Conservation (phyloP, 2,797 vertebrate species). For the Acanthis flammea region DNA sequence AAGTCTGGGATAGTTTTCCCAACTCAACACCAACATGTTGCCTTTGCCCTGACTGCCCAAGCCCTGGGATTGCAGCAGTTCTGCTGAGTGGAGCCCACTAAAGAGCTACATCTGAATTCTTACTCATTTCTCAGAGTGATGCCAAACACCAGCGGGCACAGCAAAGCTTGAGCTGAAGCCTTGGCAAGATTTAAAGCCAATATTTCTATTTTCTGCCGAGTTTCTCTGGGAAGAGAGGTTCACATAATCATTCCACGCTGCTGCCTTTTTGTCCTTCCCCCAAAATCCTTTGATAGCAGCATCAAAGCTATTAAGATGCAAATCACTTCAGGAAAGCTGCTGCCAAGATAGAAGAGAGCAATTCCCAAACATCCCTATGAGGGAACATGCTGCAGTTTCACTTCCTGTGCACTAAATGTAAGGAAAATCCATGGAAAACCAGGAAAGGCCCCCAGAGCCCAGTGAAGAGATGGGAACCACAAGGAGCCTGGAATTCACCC, state of each 20-base stretch:
- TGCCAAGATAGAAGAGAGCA: neutral
- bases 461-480: accelerated
- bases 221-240: neutral
- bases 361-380: neutral
- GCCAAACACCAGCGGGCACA: neutral
- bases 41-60: neutral
- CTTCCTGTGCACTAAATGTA: neutral
- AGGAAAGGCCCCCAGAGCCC: neutral
- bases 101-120: neutral
- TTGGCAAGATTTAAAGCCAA: neutral
- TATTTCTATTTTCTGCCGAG: neutral
- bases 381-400: neutral
- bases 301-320: neutral
- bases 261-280: neutral
- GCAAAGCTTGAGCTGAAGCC: neutral
- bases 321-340: neutral
- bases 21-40: neutral
- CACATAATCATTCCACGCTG: accelerated
- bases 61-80: neutral
- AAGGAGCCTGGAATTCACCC: neutral
- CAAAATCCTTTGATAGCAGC: neutral
- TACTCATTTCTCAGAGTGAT: neutral
- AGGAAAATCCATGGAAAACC: neutral
- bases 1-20: neutral
- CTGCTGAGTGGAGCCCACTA: neutral